Base-by-base conservation (phyloP, 1,140 invertebrate species). In the Calosoma granatense region DNA sequence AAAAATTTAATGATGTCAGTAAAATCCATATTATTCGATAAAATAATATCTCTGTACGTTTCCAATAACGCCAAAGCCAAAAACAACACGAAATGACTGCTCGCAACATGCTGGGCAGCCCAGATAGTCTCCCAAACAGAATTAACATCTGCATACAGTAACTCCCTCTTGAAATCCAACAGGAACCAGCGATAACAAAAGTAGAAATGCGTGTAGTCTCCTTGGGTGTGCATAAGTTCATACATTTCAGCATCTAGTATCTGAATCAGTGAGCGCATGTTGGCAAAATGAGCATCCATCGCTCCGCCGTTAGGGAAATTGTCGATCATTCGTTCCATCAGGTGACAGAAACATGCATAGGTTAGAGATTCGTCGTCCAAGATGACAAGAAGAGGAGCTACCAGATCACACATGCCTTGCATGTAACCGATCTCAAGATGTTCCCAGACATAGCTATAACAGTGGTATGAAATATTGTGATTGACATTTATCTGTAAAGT, bases 1-100 rank as follows among this genome's bases (percentile, higher is more conserved):
- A 96, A 97, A 73, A 97, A 97, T 71, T 95, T 96, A 66, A 97
- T 97, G 62, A 97, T 94, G 72, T 97, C 94, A 0, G 94, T 97
- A 70, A 96, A 97, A 70, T 97, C 93, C 92, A 97, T 97, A 62
- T 87, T 84, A 74, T 97, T 96, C 57, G 90, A 88, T 26, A 97
- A 75, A 39, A 97, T 94, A 58, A 97, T 92, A 67, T 96, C 92
- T 53, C 94, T 73, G 71, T 97, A 97, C 58, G 89, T 90, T 73
- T 94, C 89, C 0, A 97, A 81, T 39, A 97, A 72, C 0, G 93
- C 91, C 30, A 97, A 78, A 0, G 93, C 94, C 59, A 97, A 82
- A 74, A 97, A 97, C 19, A 97, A 74, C 43, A 93, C 90, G 79
- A 97, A 97, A 72, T 95, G 87, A 22, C 81, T 78, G 0, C 92